Conservation (phyloP, 2,113 vertebrate species). For the Pandion haliaetus region DNA sequence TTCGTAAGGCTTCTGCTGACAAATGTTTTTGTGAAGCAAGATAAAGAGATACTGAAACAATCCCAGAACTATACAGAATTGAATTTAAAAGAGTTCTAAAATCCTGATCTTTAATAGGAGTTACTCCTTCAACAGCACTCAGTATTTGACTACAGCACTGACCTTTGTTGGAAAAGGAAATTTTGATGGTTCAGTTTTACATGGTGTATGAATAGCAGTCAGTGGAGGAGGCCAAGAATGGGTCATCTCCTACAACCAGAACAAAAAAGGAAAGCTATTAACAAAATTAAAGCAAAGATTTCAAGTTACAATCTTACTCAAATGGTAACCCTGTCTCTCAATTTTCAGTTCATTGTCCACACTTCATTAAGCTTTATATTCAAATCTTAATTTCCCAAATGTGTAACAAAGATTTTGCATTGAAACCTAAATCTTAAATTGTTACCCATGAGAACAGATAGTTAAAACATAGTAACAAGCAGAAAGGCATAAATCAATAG, state of each 20-base stretch:
- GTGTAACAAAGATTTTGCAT: background rate
- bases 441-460: background rate
- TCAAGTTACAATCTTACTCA: background rate
- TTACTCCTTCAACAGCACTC: background rate
- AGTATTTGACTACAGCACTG: slow-evolving; percentile 57
- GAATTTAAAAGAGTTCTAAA: background rate
- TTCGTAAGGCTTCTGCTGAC: background rate
- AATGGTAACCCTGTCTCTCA: background rate
- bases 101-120: background rate
- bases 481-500: background rate
- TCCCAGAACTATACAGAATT: background rate
- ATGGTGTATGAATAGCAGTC: slow-evolving; percentile 98
- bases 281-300: background rate
- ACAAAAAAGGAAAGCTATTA: background rate
- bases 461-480: background rate
- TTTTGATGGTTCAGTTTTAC: slow-evolving; percentile 98
- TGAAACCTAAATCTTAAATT: background rate
- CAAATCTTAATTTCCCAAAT: background rate
- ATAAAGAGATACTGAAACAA: background rate
- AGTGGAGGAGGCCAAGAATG: slow-evolving; percentile 97
- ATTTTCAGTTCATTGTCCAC: background rate
- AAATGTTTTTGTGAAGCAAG: background rate
- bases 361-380: background rate
- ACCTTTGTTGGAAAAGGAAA: slow-evolving; percentile 99
- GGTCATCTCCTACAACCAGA: slow-evolving; percentile 91